Conservation (phyloP, 2,797 vertebrate genomes). For the Anableps anableps region DNA sequence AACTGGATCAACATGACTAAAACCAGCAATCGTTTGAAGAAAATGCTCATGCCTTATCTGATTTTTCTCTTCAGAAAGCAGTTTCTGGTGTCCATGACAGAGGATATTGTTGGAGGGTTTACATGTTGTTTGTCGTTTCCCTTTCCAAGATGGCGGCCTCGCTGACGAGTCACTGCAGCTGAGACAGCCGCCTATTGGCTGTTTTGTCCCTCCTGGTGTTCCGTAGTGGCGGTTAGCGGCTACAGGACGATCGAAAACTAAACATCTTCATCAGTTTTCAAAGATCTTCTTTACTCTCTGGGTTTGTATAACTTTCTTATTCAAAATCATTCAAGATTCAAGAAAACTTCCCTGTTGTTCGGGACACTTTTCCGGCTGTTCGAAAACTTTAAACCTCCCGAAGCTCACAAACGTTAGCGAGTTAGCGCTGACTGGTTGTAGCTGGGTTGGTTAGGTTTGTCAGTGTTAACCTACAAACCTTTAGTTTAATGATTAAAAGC, state of each 20-base stretch:
- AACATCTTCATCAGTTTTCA: background rate
- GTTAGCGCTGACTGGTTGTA: slow-evolving; percentile 12
- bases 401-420: slow-evolving; percentile 28
- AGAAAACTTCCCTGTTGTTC: background rate
- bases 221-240: slow-evolving; percentile 66
- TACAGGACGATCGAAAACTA: slow-evolving; percentile 5
- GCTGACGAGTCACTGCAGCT: background rate
- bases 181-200: background rate
- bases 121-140: background rate
- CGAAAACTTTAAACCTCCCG: slow-evolving; percentile 37
- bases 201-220: slow-evolving; percentile 14
- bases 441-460: background rate
- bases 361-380: background rate
- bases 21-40: no score
- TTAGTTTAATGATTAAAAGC: no score
- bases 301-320: slow-evolving; percentile 15
- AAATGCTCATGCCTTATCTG: no score
- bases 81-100: no score
- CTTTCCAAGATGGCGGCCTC: background rate
- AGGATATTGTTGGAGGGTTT: background rate
- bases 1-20: no score
- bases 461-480: background rate
- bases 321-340: fast-evolving
- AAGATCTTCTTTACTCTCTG: background rate
- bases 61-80: no score